Base-by-base conservation (phyloP, 2,888 invertebrate species). In the Pinctada fucata region DNA sequence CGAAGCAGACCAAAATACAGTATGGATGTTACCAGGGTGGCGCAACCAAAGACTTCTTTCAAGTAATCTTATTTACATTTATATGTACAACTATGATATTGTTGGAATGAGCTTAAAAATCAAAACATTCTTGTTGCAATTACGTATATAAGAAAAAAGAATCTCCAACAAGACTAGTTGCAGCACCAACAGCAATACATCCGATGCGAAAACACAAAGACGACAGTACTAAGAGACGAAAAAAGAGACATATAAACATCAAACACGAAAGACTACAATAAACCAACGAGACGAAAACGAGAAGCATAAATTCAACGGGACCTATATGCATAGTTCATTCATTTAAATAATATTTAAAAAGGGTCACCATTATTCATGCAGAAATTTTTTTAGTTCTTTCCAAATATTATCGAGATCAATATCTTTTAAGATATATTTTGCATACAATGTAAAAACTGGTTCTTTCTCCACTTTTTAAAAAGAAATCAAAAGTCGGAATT, bases 21-120 rank as follows among this genome's bases (percentile, higher is more conserved):
- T 92, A 92, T 90, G 97, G 97, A 47, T 96, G 96, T 0, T 93
- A 97, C 72, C 87, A 88, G 63, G 90, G 92, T 95, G 94, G 97
- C 73, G 96, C 97, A 52, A 97, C 97, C 1, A 96, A 95, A 95
- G 96, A 96, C 87, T 97, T 97, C 93, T 97, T 97, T 93, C 94
- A 95, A 93, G 97, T 96, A 80, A 13, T 2, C 31, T 1, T 0
- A 58, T 58, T 58, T 58, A 13, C 31, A 10, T 4, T 2, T 8
- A 63, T 58, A n/a, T n/a, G n/a, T 52, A 2, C 1, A 45, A 45
- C 3, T 16, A 10, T 10, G 1, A 1, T 10, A 13, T 1, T 58
- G 1, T 58, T 8, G 13, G 1, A 58, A 58, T 13, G 58, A 58
- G 58, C 6, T 10, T 1, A 58, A 10, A 58, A 10, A 1, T 58